Percentiles rank a stretch among this genome's conserved stretches.
phyloP scores from a whole-genome alignment of 2,113 vertebrate species.

The Pollachius pollachius region DNA sequence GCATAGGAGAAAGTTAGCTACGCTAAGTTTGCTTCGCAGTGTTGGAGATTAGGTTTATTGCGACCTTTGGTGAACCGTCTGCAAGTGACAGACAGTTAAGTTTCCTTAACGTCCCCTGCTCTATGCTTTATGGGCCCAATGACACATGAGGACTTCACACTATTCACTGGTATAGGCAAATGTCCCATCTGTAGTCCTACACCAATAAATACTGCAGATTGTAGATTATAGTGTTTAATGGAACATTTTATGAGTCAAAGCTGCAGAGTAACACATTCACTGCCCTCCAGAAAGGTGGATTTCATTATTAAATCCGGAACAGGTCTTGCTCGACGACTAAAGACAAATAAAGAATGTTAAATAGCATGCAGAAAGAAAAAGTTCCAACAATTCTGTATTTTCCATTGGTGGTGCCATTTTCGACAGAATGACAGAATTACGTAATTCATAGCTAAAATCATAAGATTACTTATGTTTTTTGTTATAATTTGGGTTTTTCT shows the following conservation, averaged over 20 bases:
- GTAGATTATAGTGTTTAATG: too few species aligned
- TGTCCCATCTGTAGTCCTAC: slow-evolving; percentile 12
- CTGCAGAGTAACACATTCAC: too few species aligned
- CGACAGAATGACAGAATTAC: too few species aligned
- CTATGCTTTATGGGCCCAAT: slow-evolving; percentile 67
- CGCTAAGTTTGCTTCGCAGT: slow-evolving; percentile 33
- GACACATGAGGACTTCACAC: slow-evolving; percentile 52
- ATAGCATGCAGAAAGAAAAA: too few species aligned
- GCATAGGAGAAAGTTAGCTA: slow-evolving; percentile 7
- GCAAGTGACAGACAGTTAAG: slow-evolving; percentile 60
- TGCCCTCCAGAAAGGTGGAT: too few species aligned
- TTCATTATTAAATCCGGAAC: slow-evolving; percentile 1
- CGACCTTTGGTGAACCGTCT: slow-evolving; percentile 68
- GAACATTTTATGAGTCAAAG: too few species aligned
- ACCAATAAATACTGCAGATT: too few species aligned
- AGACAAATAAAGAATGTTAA: slow-evolving; percentile 10
- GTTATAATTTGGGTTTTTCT: too few species aligned
- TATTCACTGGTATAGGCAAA: background rate
- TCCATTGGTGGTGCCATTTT: too few species aligned
- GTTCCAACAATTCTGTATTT: too few species aligned
- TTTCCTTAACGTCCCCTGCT: slow-evolving; percentile 49
- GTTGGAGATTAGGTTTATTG: slow-evolving; percentile 66
- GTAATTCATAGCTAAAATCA: too few species aligned
- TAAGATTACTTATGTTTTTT: too few species aligned
- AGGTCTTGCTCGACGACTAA: slow-evolving; percentile 54